Conservation (phyloP, 2,113 vertebrate genomes). For the Perca fluviatilis region DNA sequence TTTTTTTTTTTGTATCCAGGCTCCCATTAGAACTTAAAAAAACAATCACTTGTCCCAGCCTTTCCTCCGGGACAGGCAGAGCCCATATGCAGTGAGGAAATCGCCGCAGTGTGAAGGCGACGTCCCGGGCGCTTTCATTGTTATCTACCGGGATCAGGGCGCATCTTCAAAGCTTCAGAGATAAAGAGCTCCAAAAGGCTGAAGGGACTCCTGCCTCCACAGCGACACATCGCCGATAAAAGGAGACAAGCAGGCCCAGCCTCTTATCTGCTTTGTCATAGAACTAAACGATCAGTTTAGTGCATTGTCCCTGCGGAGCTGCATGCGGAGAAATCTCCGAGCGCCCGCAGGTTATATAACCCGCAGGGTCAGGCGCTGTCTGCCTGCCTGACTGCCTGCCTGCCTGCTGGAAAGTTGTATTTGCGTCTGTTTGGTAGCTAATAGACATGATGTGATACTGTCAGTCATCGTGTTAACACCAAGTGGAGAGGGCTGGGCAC, state of each 20-base stretch:
- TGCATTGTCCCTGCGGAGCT: conserved; percentile 48
- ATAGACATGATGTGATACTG: not conserved
- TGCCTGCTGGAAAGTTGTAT: not conserved
- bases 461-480: not conserved
- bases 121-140: conserved; percentile 66
- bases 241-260: conserved; percentile 61
- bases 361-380: not conserved
- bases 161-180: conserved; percentile 81
- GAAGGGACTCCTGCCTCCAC: conserved; percentile 66
- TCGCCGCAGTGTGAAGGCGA: conserved; percentile 74
- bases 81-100: conserved; percentile 70
- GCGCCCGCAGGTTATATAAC: too few species aligned
- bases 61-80: not conserved
- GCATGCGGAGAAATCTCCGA: conserved; percentile 33
- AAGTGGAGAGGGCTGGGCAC: not conserved
- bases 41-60: not conserved
- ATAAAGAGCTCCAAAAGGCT: conserved; percentile 75
- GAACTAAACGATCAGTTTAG: conserved; percentile 79
- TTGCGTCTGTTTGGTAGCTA: not conserved
- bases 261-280: conserved; percentile 78
- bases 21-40: conserved; percentile 14
- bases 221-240: conserved; percentile 76
- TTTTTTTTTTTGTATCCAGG: too few species aligned
- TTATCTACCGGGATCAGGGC: conserved; percentile 70
- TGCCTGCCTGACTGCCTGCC: not conserved